Evolutionary conservation across 2,797 vertebrate species (phyloP), one percentile per base, ranked within the genome.

Genomic region (Diplodus sargus): DNA sequence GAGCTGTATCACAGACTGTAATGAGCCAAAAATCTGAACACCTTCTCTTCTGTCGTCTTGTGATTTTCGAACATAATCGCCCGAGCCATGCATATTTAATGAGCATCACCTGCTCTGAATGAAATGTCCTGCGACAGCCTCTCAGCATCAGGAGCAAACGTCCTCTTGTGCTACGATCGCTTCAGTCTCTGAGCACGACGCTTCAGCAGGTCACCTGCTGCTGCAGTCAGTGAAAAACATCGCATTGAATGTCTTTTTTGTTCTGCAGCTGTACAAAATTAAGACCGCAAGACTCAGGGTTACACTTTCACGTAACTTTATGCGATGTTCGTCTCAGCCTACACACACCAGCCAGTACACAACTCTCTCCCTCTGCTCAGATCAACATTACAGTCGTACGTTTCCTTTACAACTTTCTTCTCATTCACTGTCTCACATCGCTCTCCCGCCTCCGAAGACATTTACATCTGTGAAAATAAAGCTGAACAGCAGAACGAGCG

Each of bases 71-170:
- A 70, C 78, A 80, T 74, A 81, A 82, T 71, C 65, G 67, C 59
- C 51, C 54, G 66, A 79, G 30, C 77, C 77, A 67, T 84, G 57
- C 69, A 82, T 77, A 57, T 85, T 82, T 76, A 63, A 84, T 82
- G 61, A 76, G 74, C 63, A 72, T 84, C 81, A 81, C 74, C 79
- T 81, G 76, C 66, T 81, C 63, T 62, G 72, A 75, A 75, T 72
- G 64, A 68, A 78, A 82, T 76, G 70, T 67, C 78, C 66, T 17
- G 68, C 39, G 49, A 69, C 78, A 52, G 34, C 48, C 64, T 81
- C 39, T 49, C 0, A 65, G 67, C 39, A 62, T 54, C 28, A 47
- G 51, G n/a, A 43, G 3, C 39, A 25, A 67, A 70, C 5, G 3
- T 59, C 73, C 54, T 62, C 60, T 34, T 65, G 68, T 25, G 47